These are phyloP conservation scores for Plagodis pulveraria DNA, from an alignment of 2,888 invertebrate species.

Conservation along the genomic window DNA sequence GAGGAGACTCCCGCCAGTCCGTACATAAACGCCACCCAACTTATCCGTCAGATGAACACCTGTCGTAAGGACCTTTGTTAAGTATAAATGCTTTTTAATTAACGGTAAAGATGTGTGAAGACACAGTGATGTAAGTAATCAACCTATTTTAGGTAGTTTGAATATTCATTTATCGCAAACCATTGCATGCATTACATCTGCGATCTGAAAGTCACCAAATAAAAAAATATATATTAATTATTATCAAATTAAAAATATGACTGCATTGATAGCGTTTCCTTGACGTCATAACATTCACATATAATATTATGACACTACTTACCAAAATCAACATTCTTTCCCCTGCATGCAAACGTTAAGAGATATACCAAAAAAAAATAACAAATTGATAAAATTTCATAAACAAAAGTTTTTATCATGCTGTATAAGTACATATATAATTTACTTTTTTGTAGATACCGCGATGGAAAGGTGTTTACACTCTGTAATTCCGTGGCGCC, in stretches of 20 bases:
- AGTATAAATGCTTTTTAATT: conserved; percentile 24
- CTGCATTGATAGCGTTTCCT: too few species aligned
- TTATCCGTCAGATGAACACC: conserved; percentile 52
- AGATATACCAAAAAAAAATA: too few species aligned
- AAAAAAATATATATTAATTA: too few species aligned
- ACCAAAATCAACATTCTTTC: too few species aligned
- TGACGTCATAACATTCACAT: too few species aligned
- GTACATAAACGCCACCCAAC: conserved; percentile 51
- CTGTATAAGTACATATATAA: conserved; percentile 10
- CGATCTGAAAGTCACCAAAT: too few species aligned
- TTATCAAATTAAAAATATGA: too few species aligned
- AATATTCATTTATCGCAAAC: not conserved
- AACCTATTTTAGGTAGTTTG: conserved; percentile 13
- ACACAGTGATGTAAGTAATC: conserved; percentile 23
- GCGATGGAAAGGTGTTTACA: conserved; percentile 65
- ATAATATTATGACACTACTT: too few species aligned
- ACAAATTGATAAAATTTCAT: too few species aligned
- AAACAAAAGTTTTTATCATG: too few species aligned
- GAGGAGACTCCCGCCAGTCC: conserved; percentile 85
- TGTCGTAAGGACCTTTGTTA: conserved; percentile 53
- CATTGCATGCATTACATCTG: too few species aligned
- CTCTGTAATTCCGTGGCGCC: conserved; percentile 49
- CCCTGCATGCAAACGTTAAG: too few species aligned
- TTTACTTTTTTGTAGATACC: conserved; percentile 51
- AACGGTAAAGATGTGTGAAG: conserved; percentile 18